Conservation (phyloP, 1,140 invertebrate genomes). For the Drosophila repletoides region DNA sequence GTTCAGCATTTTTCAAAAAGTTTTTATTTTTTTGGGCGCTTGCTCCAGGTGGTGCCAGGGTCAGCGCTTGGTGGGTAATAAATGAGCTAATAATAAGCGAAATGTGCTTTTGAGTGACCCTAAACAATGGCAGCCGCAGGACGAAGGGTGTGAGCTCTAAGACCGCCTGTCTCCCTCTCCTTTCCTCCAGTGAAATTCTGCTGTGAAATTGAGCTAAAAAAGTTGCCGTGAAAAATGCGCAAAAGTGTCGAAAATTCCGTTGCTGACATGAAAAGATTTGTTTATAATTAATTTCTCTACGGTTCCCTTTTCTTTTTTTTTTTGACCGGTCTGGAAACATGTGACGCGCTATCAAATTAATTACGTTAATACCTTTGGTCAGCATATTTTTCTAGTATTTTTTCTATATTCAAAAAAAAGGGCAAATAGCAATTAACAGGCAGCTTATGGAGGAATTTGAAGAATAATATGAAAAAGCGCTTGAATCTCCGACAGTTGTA, state of each 20-base stretch:
- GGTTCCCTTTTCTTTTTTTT: slow-evolving; percentile 30
- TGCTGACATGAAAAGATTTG: slow-evolving; percentile 80
- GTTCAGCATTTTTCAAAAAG: slow-evolving; percentile 65
- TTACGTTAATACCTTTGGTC: slow-evolving; percentile 70
- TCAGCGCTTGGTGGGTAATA: slow-evolving; percentile 76
- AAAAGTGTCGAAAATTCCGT: slow-evolving; percentile 77
- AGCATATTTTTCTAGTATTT: slow-evolving; percentile 23
- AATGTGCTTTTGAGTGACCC: slow-evolving; percentile 82
- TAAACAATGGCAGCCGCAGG: slow-evolving; percentile 61
- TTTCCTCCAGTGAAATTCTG: slow-evolving; percentile 39
- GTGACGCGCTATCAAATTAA: slow-evolving; percentile 71
- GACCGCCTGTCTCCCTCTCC: background rate
- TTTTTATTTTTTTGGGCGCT: slow-evolving; percentile 34
- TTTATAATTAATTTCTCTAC: slow-evolving; percentile 77
- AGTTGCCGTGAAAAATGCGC: slow-evolving; percentile 62
- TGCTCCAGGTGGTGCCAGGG: slow-evolving; percentile 69
- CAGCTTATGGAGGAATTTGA: slow-evolving; percentile 27
- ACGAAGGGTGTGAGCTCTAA: background rate
- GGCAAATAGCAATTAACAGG: slow-evolving; percentile 25
- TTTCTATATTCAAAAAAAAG: background rate
- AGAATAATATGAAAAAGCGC: background rate
- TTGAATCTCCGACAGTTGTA: background rate
- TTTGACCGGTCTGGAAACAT: slow-evolving; percentile 46
- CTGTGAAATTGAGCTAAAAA: slow-evolving; percentile 67
- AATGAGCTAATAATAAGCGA: slow-evolving; percentile 82